Evolutionary conservation across 2,888 invertebrate species (phyloP).

Genomic region (Phyllotreta striolata): DNA sequence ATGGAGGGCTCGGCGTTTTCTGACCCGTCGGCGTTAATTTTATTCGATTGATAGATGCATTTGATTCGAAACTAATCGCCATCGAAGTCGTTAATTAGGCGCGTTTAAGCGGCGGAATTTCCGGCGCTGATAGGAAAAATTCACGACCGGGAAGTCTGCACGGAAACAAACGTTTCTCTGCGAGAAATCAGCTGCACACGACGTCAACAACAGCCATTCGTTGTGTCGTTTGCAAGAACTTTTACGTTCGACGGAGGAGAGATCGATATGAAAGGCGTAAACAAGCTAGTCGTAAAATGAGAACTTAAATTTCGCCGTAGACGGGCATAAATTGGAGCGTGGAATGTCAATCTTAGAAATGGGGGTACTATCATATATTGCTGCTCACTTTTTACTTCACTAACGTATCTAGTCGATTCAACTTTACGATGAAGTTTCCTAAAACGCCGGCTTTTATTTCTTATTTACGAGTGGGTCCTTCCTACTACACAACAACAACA

Average conservation of each 20-base stretch:
- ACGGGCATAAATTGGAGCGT: conserved; percentile 51
- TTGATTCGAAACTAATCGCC: too few relatives aligned
- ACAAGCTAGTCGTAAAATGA: conserved; percentile 43
- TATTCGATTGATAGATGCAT: too few relatives aligned
- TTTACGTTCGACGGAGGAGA: conserved; percentile 5
- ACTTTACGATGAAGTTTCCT: conserved; percentile 42
- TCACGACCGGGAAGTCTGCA: too few relatives aligned
- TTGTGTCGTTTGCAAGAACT: conserved; percentile 10
- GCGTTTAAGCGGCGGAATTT: too few relatives aligned
- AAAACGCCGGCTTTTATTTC: conserved; percentile 39
- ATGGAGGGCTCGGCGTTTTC: conserved; percentile 13
- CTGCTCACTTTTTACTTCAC: conserved; percentile 51
- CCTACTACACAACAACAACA: neutral
- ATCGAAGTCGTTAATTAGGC: too few relatives aligned
- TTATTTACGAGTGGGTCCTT: conserved; percentile 33
- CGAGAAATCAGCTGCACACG: conserved; percentile 10
- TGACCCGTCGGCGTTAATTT: neutral
- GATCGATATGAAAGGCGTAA: conserved; percentile 28
- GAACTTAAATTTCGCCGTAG: conserved; percentile 44
- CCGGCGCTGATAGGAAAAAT: too few relatives aligned
- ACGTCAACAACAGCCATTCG: conserved; percentile 2
- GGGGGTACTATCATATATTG: conserved; percentile 49
- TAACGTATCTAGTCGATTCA: conserved; percentile 45
- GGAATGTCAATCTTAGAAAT: conserved; percentile 56
- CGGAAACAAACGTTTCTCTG: too few relatives aligned